These are phyloP conservation scores for Lamprotornis superbus DNA, from an alignment of 2,113 vertebrate genomes.

Conservation along the genomic window DNA sequence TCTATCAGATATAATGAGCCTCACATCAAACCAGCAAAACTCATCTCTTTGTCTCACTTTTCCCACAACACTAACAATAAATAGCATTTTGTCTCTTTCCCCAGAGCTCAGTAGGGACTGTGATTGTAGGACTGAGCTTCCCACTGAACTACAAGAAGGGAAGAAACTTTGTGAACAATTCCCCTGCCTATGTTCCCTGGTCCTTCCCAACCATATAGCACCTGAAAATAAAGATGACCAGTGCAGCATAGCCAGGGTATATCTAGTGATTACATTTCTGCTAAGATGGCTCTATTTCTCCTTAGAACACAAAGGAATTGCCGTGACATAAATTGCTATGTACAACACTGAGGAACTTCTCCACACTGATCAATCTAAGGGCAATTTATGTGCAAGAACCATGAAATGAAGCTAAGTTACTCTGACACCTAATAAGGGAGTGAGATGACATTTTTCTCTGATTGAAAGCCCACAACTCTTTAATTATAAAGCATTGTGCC, in stretches of 20 bases:
- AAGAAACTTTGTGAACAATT: background rate
- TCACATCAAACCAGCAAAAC: background rate
- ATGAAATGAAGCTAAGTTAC: constrained; percentile 64
- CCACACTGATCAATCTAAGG: constrained; percentile 34
- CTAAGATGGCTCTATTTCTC: background rate
- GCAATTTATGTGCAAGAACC: constrained; percentile 68
- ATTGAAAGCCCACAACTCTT: constrained; percentile 25
- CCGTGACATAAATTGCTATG: constrained; percentile 15
- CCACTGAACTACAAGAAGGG: background rate
- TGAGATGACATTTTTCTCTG: constrained; percentile 8
- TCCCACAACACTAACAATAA: background rate
- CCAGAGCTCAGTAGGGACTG: background rate
- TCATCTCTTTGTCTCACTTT: background rate
- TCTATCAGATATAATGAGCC: background rate
- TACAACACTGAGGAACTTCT: constrained; percentile 8
- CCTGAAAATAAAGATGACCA: background rate
- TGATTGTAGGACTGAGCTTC: background rate
- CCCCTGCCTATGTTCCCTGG: background rate
- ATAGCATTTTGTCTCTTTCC: background rate
- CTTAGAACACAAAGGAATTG: constrained; percentile 4
- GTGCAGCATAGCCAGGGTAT: background rate
- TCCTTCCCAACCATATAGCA: background rate
- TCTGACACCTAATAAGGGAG: constrained; percentile 38
- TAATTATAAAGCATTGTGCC: constrained; percentile 37
- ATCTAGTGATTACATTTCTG: background rate